Conservation (phyloP, 1,140 invertebrate genomes). For the Xylocopa sonorina region DNA sequence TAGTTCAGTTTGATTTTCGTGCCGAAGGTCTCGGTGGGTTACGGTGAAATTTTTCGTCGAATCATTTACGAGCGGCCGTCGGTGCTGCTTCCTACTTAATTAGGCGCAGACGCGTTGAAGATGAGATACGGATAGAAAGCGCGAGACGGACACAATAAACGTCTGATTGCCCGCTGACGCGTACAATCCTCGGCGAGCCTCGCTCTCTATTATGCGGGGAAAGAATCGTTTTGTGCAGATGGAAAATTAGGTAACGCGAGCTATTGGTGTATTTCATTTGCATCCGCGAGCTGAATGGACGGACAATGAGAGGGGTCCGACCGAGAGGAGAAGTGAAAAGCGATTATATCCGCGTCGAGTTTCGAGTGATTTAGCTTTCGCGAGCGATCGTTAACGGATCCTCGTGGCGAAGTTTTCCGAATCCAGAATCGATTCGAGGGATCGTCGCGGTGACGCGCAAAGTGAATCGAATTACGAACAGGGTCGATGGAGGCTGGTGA, state of each 20-base stretch:
- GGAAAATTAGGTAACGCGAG: neutral
- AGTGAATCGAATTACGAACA: conserved; percentile 27
- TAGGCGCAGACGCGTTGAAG: conserved; percentile 29
- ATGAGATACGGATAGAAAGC: conserved; percentile 39
- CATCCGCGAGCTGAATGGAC: neutral
- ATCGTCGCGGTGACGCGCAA: neutral
- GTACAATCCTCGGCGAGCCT: neutral
- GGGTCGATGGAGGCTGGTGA: conserved; percentile 18
- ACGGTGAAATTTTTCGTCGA: conserved; percentile 52
- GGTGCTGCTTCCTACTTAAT: conserved; percentile 32
- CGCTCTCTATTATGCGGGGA: neutral
- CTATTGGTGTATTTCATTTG: neutral
- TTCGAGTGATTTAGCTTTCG: no score
- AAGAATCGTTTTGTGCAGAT: neutral
- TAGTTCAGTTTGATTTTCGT: conserved; percentile 1
- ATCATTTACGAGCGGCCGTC: conserved; percentile 25
- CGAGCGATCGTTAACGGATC: no score
- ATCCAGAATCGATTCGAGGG: no score
- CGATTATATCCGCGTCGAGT: no score
- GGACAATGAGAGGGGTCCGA: neutral
- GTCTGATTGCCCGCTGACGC: conserved; percentile 19
- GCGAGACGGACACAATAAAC: conserved; percentile 23
- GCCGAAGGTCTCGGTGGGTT: conserved; percentile 40
- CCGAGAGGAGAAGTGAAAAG: neutral
- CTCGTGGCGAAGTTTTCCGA: no score